Evolutionary conservation across 2,113 vertebrate genomes (phyloP).

Genomic region (Todiramphus chloris): DNA sequence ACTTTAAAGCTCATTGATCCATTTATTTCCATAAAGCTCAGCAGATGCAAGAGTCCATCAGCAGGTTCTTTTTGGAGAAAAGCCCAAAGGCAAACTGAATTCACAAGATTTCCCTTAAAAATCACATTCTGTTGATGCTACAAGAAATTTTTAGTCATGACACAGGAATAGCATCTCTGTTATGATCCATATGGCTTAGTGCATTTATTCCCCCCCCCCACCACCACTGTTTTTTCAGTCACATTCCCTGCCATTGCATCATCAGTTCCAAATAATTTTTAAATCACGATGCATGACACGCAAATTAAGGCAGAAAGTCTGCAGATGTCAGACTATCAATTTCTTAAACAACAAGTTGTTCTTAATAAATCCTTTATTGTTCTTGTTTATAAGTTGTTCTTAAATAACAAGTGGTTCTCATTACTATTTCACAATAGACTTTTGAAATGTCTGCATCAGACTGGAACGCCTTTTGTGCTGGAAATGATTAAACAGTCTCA

Average conservation of each 20-base stretch:
- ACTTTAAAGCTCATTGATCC: neutral
- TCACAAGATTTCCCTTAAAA: conserved; percentile 9
- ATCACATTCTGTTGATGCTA: neutral
- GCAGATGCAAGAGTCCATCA: neutral
- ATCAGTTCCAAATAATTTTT: neutral
- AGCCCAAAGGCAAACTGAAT: conserved; percentile 12
- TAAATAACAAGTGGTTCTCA: neutral
- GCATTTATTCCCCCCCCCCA: neutral
- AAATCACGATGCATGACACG: neutral
- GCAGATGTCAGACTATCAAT: neutral
- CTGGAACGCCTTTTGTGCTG: neutral
- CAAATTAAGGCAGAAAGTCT: conserved; percentile 1
- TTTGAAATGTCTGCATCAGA: neutral
- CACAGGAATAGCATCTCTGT: neutral
- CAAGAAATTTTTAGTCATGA: conserved; percentile 14
- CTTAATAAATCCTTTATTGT: neutral
- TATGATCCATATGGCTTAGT: conserved; percentile 6
- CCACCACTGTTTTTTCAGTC: neutral
- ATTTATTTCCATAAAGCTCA: conserved; percentile 3
- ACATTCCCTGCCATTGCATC: neutral
- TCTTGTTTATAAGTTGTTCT: neutral
- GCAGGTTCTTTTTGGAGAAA: conserved; percentile 1
- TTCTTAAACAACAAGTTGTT: neutral
- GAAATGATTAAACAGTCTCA: neutral
- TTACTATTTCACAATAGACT: conserved; percentile 10